A percentile compares a stretch with the other conserved stretches of the same genome.
Evolutionary conservation across 2,113 vertebrate genomes (phyloP).

Genomic region (Aspidoscelis tigris): DNA sequence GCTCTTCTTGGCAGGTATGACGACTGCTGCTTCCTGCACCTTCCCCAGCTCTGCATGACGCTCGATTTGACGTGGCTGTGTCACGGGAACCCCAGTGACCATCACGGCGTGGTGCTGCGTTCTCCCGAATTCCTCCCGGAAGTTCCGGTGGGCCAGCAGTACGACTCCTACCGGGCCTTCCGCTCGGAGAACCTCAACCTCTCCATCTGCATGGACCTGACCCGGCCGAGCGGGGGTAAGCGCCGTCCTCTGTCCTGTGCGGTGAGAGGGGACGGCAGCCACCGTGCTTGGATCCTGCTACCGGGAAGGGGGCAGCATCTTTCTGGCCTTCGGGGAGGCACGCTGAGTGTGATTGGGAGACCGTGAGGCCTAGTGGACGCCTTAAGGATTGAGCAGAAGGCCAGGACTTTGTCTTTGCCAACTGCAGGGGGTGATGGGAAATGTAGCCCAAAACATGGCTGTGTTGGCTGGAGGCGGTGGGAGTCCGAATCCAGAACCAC

Average conservation of each 20-base stretch:
- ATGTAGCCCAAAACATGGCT: too few species aligned
- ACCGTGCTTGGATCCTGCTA: too few species aligned
- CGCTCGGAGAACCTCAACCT: conserved; percentile 97
- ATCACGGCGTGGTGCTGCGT: conserved; percentile 90
- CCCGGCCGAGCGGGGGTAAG: conserved; percentile 80
- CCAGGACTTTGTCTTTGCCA: too few species aligned
- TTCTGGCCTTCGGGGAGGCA: not conserved
- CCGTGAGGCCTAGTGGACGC: too few species aligned
- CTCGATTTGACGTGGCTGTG: conserved; percentile 96
- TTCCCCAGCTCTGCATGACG: conserved; percentile 94
- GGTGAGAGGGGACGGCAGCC: too few species aligned
- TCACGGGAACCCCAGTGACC: conserved; percentile 95
- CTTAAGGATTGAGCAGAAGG: too few species aligned
- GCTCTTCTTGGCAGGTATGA: conserved; percentile 84
- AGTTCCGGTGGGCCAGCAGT: conserved; percentile 87
- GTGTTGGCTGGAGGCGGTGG: too few species aligned
- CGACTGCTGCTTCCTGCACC: conserved; percentile 95
- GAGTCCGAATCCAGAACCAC: too few species aligned
- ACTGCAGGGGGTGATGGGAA: too few species aligned
- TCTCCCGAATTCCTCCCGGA: conserved; percentile 87
- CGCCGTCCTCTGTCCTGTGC: not conserved
- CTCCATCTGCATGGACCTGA: conserved; percentile 95
- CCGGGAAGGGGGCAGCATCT: too few species aligned
- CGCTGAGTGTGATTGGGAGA: not conserved
- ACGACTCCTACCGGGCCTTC: conserved; percentile 96